phyloP scores from a whole-genome alignment of 2,113 vertebrate species.

The Dendropsophus ebraccatus region DNA sequence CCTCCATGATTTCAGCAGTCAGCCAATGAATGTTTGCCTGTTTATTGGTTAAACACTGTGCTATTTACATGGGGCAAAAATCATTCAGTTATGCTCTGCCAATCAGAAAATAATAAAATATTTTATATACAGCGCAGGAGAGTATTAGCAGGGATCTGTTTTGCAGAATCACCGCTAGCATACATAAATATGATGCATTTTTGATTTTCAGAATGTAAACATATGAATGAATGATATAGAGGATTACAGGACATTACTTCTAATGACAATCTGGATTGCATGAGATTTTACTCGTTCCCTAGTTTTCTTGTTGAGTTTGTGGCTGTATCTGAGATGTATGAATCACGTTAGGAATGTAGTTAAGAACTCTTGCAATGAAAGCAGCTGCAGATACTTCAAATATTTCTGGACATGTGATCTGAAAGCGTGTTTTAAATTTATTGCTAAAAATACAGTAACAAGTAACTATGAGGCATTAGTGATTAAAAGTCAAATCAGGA shows the following conservation, averaged over 20 bases:
- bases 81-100: not conserved
- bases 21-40: too few relatives aligned
- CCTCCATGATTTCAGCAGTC: too few relatives aligned
- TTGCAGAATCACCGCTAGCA: not conserved
- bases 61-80: not conserved
- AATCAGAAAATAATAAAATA: not conserved
- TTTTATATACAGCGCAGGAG: not conserved
- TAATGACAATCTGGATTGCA: conserved; percentile 26
- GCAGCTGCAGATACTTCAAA: conserved; percentile 84
- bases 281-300: conserved; percentile 34
- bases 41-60: too few relatives aligned
- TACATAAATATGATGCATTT: not conserved
- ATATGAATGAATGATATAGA: not conserved
- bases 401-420: conserved; percentile 82
- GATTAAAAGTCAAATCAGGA: conserved; percentile 70
- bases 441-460: conserved; percentile 85
- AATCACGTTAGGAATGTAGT: conserved; percentile 81
- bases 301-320: conserved; percentile 62
- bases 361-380: conserved; percentile 81
- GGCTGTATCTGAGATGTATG: conserved; percentile 73
- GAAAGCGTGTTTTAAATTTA: conserved; percentile 81
- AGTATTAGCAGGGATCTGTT: not conserved
- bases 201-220: not conserved
- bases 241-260: not conserved
- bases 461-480: conserved; percentile 80